Evolutionary conservation across 2,888 invertebrate species (phyloP), one percentile per base, ranked within the genome.

Genomic region (Crepidodera aurea): DNA sequence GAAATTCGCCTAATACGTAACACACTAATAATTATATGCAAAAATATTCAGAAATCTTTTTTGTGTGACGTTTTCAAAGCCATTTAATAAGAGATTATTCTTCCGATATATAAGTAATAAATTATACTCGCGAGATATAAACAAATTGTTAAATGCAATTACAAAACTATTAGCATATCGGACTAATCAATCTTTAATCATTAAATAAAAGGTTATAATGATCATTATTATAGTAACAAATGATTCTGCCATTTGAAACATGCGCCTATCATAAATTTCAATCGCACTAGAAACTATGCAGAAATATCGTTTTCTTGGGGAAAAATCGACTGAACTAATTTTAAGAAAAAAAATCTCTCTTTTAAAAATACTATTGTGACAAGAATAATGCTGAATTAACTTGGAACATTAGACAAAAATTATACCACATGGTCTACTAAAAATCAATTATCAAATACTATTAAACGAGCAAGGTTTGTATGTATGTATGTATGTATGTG

Each of bases 101-200:
- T 16, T 50, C 29, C 29, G 29, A 29, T 27, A 50, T 32, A 50
- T 29, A 32, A 6, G 29, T 50, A 50, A 50, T 50, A 50, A 50
- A 50, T 50, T 29, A 50, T 16, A 29, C 27, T 50, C 50, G 29
- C 16, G 50, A 29, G 50, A 27, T 50, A 50, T 50, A 50, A 51
- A 51, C 51, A 51, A 51, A 51, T 51, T 51, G 51, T 51, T 51
- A 37, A 25, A 51, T 39, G 37, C 37, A 37, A 51, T 51, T 51
- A 51, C 37, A 37, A 51, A 13, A 39, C 22, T 51, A 51, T 51
- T 51, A 51, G 51, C 51, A 51, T 51, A 51, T 51, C 51, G 19
- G 39, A 22, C 51, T 51, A 37, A 51, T 51, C 51, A 51, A 51
- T 51, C 51, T 51, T 39, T n/a, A 51, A 51, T 51, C 51, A 51